Conservation (phyloP, 2,113 vertebrate genomes). For the Myotis yumanensis region DNA sequence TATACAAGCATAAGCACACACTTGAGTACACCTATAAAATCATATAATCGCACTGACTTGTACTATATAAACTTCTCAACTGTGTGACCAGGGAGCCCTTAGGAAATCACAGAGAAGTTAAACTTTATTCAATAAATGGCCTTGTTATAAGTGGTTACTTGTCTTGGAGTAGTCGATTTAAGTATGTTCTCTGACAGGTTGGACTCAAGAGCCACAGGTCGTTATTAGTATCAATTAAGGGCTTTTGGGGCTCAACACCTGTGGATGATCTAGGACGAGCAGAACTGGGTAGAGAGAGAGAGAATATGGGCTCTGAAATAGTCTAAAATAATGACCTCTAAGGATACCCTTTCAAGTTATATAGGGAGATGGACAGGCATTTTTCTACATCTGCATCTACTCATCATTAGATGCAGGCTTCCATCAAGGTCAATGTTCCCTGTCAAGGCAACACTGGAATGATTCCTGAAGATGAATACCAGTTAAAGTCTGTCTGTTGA, state of each 20-base stretch:
- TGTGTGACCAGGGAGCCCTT: background rate
- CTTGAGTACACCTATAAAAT: background rate
- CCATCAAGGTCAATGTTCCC: rapidly evolving
- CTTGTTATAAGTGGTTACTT: background rate
- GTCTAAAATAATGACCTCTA: background rate
- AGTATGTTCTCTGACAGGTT: background rate
- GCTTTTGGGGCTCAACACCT: background rate
- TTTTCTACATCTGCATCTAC: background rate
- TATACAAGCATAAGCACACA: background rate
- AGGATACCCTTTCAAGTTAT: background rate
- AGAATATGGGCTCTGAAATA: background rate
- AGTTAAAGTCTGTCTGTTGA: background rate
- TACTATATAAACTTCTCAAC: background rate
- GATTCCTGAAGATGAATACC: background rate
- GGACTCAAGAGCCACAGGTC: background rate
- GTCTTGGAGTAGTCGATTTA: background rate
- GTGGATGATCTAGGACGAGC: background rate
- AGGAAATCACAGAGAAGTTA: background rate
- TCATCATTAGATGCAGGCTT: background rate
- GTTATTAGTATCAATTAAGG: background rate
- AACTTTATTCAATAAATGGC: background rate
- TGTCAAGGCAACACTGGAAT: background rate
- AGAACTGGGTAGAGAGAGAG: background rate
- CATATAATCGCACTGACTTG: background rate
- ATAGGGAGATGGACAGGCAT: background rate